Percentiles rank a stretch among this genome's conserved stretches.
phyloP scores from a whole-genome alignment of 1,140 invertebrate species.

The Apis cerana region DNA sequence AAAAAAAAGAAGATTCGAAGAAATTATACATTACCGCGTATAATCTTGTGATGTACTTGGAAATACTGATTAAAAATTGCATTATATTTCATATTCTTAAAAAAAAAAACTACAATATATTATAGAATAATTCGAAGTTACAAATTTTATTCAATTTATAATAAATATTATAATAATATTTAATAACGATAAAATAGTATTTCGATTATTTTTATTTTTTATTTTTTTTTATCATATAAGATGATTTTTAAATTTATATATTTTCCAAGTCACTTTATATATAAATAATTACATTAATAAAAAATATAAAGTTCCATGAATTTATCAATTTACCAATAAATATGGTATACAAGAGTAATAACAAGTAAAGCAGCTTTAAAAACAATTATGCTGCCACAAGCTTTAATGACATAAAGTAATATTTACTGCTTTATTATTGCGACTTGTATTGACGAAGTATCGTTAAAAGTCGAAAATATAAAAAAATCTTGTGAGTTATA shows the following conservation, averaged over 20 bases:
- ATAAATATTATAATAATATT: too few species aligned
- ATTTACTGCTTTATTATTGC: constrained; percentile 38
- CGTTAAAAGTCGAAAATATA: neutral
- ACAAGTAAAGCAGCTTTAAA: constrained; percentile 24
- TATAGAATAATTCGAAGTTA: neutral
- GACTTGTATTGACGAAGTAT: neutral
- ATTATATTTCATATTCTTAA: neutral
- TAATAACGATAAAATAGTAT: neutral
- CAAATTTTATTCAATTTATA: constrained; percentile 5
- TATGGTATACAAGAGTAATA: neutral
- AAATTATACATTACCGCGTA: neutral
- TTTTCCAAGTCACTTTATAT: neutral
- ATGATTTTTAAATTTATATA: neutral
- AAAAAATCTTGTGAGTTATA: constrained; percentile 15
- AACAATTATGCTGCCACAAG: constrained; percentile 16
- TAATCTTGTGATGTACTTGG: neutral
- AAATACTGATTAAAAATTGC: neutral
- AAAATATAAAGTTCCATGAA: neutral
- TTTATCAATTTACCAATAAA: neutral
- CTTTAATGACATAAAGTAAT: constrained; percentile 41
- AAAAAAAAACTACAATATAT: neutral
- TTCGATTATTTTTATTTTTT: neutral
- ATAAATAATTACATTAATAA: neutral
- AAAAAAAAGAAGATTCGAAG: neutral
- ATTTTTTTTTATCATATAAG: neutral